Evolutionary conservation across 35 echinoderm and acorn worm species (phyloP).

Genomic region (Holothuria glaberrima): DNA sequence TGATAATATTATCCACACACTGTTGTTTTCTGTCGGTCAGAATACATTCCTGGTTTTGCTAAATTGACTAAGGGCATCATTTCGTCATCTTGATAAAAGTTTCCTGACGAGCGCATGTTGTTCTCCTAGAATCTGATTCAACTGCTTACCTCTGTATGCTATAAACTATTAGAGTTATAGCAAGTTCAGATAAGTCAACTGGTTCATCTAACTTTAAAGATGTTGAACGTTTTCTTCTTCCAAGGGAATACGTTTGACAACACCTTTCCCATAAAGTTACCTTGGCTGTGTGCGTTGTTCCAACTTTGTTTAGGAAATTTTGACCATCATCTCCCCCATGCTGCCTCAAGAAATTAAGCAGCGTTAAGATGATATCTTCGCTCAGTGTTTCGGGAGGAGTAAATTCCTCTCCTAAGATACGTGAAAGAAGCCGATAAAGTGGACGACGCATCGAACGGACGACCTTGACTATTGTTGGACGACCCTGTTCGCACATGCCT

Average conservation of each 20-base stretch:
- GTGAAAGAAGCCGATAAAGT: constrained; percentile 36
- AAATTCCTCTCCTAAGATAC: constrained; percentile 41
- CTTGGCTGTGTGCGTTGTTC: not conserved
- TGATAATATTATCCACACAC: no score
- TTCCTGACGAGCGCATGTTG: no score
- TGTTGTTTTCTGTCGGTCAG: no score
- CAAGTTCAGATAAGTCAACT: constrained; percentile 27
- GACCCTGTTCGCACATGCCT: not conserved
- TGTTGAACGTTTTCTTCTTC: constrained; percentile 4
- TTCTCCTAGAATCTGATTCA: no score
- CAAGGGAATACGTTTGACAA: constrained; percentile 6
- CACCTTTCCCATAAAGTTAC: constrained; percentile 29
- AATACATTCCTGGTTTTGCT: no score
- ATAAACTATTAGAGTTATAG: constrained; percentile 20
- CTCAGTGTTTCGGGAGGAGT: not conserved
- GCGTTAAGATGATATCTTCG: not conserved
- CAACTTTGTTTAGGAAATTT: not conserved
- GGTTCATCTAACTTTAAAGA: not conserved
- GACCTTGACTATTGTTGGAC: not conserved
- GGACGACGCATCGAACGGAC: not conserved
- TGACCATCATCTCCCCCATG: not conserved
- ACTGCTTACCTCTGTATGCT: not conserved
- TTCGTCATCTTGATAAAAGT: no score
- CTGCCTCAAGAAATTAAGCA: constrained; percentile 1
- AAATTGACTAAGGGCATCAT: no score